Evolutionary conservation across 2,797 vertebrate species (phyloP), one percentile per base, ranked within the genome.

Genomic region (Acanthornis magna): DNA sequence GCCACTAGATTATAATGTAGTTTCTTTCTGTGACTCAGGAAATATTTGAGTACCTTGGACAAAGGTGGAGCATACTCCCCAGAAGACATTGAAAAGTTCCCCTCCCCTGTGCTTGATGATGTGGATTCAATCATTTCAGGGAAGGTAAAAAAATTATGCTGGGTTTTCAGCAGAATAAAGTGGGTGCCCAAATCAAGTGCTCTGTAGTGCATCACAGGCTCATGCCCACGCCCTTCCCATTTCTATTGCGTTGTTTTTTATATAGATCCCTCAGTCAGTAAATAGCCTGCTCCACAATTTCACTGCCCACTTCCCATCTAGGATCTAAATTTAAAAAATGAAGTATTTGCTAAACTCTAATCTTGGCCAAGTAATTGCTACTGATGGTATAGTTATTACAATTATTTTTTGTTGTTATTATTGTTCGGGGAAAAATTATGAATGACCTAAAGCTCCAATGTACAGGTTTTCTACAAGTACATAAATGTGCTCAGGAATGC

Each of bases 361-460:
- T 89, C 43, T 78, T 67, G 36, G 27, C 21, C 58, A 71, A 91
- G 27, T 68, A 25, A 47, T 66, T 75, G 45, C 23, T 92, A 26
- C 36, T 88, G 42, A 18, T 68, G 5, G 10, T 71, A 19, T 51
- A 65, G 6, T 85, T 85, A 76, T 68, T 65, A 48, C 5, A 43
- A 61, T 89, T 90, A 78, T 88, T 84, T 88, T 22, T 54, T 85
- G 57, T 25, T 75, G 45, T 32, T 65, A 29, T 75, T 81, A 75
- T 70, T 87, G 20, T 72, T 82, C 3, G 1, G 51, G 55, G 34
- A 4, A 76, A 86, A 78, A 30, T 54, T 70, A 62, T 60, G 58
- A 85, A 40, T 70, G 3, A 48, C 45, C 38, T 67, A 47, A 88
- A 55, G 21, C 21, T 82, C 22, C 2, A 5, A 6, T 10, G 23